Conservation (phyloP, 2,113 vertebrate species). For the Tyto alba region DNA sequence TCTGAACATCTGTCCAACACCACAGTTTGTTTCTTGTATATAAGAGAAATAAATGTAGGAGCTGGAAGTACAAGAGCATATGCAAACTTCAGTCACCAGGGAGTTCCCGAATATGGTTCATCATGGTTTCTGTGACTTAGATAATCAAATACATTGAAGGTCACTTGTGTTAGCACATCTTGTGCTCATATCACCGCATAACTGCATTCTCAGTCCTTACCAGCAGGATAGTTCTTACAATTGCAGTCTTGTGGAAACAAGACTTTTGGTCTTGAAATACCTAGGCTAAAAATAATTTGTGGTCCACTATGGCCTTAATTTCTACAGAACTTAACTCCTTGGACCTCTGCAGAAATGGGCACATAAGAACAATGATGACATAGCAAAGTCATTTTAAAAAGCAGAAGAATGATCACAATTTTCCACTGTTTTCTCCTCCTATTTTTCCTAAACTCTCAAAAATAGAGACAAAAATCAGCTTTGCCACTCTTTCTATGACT, state of each 20-base stretch:
- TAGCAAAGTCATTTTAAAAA: neutral
- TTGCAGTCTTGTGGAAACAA: neutral
- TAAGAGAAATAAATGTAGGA: neutral
- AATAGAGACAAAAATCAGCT: neutral
- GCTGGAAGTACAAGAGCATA: neutral
- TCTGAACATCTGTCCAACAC: neutral
- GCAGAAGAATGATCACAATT: neutral
- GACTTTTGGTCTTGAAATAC: neutral
- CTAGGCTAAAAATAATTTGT: neutral
- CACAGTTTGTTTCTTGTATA: neutral
- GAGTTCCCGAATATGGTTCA: neutral
- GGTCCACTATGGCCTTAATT: neutral
- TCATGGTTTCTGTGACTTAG: neutral
- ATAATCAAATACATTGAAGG: neutral
- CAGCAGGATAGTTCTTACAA: neutral
- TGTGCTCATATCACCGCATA: too few relatives aligned
- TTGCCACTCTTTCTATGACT: neutral
- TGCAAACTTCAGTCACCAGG: neutral
- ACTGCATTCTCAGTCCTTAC: neutral
- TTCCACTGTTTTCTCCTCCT: neutral
- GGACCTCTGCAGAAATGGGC: neutral
- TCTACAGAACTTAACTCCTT: neutral
- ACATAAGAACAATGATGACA: neutral
- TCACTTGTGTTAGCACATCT: neutral
- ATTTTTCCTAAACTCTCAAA: neutral